These are phyloP conservation scores for Tetropium fuscum DNA, from an alignment of 2,888 invertebrate species.

Conservation along the genomic window DNA sequence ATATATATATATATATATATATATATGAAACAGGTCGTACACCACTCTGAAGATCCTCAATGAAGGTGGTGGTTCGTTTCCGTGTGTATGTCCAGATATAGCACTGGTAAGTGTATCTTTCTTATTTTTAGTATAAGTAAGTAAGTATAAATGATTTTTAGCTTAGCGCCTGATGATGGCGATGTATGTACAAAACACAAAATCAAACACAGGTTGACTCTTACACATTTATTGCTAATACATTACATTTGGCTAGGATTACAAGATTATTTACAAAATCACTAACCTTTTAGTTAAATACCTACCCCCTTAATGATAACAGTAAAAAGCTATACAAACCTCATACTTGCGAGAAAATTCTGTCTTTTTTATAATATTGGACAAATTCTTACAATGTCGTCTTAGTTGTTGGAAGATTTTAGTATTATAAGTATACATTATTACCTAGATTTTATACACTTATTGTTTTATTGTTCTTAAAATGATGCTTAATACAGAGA, in stretches of 20 bases:
- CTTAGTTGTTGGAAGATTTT: constrained; percentile 23
- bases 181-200: background rate
- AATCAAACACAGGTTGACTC: constrained; percentile 18
- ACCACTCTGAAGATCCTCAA: too few species aligned
- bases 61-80: too few species aligned
- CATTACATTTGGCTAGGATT: constrained; percentile 52
- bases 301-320: constrained; percentile 39
- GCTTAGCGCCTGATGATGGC: too few species aligned
- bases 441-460: constrained; percentile 16
- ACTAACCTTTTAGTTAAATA: constrained; percentile 46
- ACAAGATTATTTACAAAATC: constrained; percentile 50
- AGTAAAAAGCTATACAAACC: constrained; percentile 46
- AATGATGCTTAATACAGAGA: constrained; percentile 17
- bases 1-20: too few species aligned
- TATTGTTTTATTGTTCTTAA: constrained; percentile 22
- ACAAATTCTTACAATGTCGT: constrained; percentile 20
- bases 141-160: too few species aligned
- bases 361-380: constrained; percentile 15
- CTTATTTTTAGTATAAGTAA: too few species aligned
- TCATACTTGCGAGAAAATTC: constrained; percentile 20
- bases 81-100: too few species aligned
- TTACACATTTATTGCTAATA: constrained; percentile 50
- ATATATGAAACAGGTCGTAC: too few species aligned
- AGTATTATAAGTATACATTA: constrained; percentile 9
- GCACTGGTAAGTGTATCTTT: too few species aligned